Evolutionary conservation across 2,797 vertebrate species (phyloP), one percentile per base, ranked within the genome.

Genomic region (Tauraco hartlaubi): DNA sequence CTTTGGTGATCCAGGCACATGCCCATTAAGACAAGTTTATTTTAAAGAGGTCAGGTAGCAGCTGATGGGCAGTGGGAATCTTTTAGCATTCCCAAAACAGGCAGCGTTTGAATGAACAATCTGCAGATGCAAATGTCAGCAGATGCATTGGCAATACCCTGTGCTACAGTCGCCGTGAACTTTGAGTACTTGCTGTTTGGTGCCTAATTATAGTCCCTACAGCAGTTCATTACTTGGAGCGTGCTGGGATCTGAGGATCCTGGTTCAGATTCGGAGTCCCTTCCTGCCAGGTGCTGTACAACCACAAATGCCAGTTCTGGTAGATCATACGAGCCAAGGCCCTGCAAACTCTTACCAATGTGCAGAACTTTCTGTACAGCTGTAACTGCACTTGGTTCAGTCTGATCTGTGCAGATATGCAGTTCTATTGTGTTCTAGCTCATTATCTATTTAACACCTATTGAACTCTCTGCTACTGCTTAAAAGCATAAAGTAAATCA

Each of bases 1-100:
- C 86, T 90, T 89, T 83, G 80, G 94, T 58, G 71, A 94, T 72
- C 33, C 89, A 85, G 67, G 78, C 80, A 95, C 74, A 64, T 71
- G 61, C 44, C 71, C 72, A 73, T 68, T 82, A 76, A 87, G 52
- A 82, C 43, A 94, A 73, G 78, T 54, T 82, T 92, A 93, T 92
- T 93, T 94, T 89, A 85, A 95, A 83, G 92, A 74, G 58, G 85
- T 88, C 74, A 86, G 88, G 85, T 76, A 94, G 77, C 88, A 93
- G 90, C 92, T 94, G 90, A 85, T 79, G 64, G 81, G 23, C 39
- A 33, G 33, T 56, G 48, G 84, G 84, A 87, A 85, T 28, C 67
- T 76, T 76, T 66, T 21, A 67, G 55, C 55, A 63, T 95, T 91
- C 83, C 88, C 92, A 77, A 92, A 96, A 79, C 71, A 94, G 88